Percentiles rank a stretch among this genome's conserved stretches.
phyloP scores from a whole-genome alignment of 2,797 vertebrate species.

The Antennarius maculatus region DNA sequence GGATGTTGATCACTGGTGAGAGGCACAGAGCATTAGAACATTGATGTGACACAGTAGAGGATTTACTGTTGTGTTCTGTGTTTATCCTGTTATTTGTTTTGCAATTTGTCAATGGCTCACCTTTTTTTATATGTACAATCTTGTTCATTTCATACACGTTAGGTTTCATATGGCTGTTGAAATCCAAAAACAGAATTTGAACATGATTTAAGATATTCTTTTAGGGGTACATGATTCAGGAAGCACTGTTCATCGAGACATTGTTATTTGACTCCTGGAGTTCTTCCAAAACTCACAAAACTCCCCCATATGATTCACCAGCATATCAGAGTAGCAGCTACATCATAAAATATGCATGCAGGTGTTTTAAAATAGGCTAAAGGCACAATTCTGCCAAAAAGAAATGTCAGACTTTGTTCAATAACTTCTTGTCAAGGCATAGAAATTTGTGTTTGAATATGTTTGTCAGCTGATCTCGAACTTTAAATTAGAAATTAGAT shows the following conservation, averaged over 20 bases:
- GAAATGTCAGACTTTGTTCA: background rate
- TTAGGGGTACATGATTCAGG: too few species aligned
- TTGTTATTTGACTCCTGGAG: background rate
- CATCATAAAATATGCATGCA: background rate
- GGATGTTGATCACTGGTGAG: slow-evolving; percentile 50
- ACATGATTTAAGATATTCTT: too few species aligned
- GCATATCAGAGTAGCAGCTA: background rate
- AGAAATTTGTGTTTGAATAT: background rate
- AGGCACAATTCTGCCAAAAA: background rate
- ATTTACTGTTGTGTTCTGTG: slow-evolving; percentile 11
- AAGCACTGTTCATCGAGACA: background rate
- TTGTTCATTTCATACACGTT: slow-evolving; percentile 15
- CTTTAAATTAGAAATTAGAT: background rate
- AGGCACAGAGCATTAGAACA: slow-evolving; percentile 12
- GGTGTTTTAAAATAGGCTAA: background rate
- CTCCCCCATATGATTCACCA: background rate
- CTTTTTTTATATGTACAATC: background rate
- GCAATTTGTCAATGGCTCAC: slow-evolving; percentile 15
- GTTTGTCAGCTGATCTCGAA: background rate
- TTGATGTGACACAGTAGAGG: slow-evolving; percentile 27
- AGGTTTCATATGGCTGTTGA: background rate
- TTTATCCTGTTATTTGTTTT: slow-evolving; percentile 13
- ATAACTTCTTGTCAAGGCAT: background rate
- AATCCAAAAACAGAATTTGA: background rate
- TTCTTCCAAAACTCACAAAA: background rate